Evolutionary conservation across 2,797 vertebrate genomes (phyloP), one percentile per base, ranked within the genome.

Genomic region (Spea hammondii): DNA sequence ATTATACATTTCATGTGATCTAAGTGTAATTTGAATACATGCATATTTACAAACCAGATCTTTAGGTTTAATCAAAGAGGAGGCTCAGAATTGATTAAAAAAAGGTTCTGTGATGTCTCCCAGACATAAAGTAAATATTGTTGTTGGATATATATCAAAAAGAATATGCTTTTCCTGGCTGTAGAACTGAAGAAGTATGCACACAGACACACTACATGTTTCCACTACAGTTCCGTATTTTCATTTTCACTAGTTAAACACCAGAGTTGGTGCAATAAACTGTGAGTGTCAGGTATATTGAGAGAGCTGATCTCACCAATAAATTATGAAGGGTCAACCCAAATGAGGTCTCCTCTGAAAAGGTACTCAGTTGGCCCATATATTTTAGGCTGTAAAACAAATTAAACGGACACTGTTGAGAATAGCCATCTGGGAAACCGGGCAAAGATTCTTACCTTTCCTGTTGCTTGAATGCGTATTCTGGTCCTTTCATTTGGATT

Each of bases 101-200:
- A 65, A 65, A 47, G 10, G 13, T 62, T 12, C 6, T 62, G 48
- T 69, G 51, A 17, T 70, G 54, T 9, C 11, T 8, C 46, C 4
- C 51, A 45, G 50, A 54, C n/a, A 54, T 70, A 55, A 50, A 54
- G 69, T 55, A 70, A 70, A 45, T 55, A n/a, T 44, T 44, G n/a
- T 11, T 47, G 11, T n/a, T 55, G 50, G 69, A 7, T 45, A 44
- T 32, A 70, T 53, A 5, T 53, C 6, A 51, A 70, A 70, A 45
- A 49, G 53, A 68, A 59, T 5, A 59, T 59, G 55, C 3, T 59
- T 4, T 62, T 3, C 55, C 55, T 59, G 55, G 12, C 55, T 5
- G 9, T 62, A 17, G 59, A 17, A 62, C 32, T 62, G 59, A 32
- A 17, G 7, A 6, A 62, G 14, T 17, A 62, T 62, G 14, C 59